Evolutionary conservation across 2,113 vertebrate genomes (phyloP).

Genomic region (Amblyopsis rosae): DNA sequence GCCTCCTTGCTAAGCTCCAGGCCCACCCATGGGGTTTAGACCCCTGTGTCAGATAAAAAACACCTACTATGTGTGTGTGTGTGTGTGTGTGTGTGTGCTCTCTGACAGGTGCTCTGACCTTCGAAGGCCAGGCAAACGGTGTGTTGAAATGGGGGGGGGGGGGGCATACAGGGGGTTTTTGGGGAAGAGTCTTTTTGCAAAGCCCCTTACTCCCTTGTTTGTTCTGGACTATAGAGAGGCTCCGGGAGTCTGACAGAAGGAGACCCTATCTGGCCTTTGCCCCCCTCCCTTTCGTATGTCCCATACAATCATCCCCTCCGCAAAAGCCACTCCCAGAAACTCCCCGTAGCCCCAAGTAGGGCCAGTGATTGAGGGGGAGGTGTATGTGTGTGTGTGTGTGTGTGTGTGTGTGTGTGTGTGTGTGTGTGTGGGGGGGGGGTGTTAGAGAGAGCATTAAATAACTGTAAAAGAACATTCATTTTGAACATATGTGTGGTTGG

Average conservation of each 20-base stretch:
- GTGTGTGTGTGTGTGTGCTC: slow-evolving; percentile 22
- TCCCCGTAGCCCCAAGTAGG: slow-evolving; percentile 48
- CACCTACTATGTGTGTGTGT: neutral
- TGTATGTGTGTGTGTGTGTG: too few species aligned
- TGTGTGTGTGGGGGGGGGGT: neutral
- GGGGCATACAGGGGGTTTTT: too few species aligned
- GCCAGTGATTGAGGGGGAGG: slow-evolving; percentile 4
- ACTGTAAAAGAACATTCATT: too few species aligned
- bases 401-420: too few species aligned
- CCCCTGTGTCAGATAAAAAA: neutral
- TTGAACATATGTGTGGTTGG: too few species aligned
- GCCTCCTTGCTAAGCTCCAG: neutral
- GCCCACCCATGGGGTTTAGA: neutral
- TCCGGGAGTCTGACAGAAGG: slow-evolving; percentile 53
- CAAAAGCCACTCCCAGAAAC: slow-evolving; percentile 72
- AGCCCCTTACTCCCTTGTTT: slow-evolving; percentile 54
- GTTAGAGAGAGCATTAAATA: too few species aligned
- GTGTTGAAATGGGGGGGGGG: slow-evolving; percentile 7
- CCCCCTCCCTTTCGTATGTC: neutral
- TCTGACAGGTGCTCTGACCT: slow-evolving; percentile 35
- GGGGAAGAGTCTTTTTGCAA: slow-evolving; percentile 7
- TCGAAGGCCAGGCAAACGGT: neutral
- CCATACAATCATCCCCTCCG: neutral
- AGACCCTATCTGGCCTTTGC: slow-evolving; percentile 4
- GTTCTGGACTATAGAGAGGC: slow-evolving; percentile 46